phyloP scores from a whole-genome alignment of 2,113 vertebrate genomes.

The Sitta europaea region DNA sequence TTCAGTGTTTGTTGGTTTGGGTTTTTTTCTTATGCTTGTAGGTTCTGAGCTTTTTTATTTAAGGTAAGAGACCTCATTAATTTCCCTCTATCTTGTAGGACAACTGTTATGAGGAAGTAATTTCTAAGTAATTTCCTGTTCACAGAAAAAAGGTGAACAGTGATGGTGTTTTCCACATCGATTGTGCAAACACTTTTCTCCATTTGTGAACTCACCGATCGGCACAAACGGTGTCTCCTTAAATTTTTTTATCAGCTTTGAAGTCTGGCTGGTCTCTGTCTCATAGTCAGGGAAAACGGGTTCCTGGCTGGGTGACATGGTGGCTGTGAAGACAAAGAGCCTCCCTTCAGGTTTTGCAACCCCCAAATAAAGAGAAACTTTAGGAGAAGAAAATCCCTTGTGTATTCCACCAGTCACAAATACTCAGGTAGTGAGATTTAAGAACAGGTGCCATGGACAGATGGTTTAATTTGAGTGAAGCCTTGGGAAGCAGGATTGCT shows the following conservation, averaged over 20 bases:
- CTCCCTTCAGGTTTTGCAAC: not conserved
- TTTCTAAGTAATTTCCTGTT: not conserved
- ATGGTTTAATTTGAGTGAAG: not conserved
- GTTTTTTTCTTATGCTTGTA: not conserved
- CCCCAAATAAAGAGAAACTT: not conserved
- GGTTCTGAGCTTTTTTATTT: not conserved
- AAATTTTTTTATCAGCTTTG: conserved; percentile 29
- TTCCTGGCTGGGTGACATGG: conserved; percentile 23
- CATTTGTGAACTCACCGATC: not conserved
- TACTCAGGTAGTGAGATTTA: rapidly evolving
- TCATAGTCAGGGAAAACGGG: not conserved
- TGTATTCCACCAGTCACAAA: rapidly evolving
- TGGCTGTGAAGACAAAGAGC: not conserved
- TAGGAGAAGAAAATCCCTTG: not conserved
- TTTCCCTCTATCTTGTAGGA: not conserved
- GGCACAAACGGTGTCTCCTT: conserved; percentile 41
- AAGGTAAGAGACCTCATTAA: not conserved
- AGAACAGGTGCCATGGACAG: not conserved
- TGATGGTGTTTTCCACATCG: rapidly evolving
- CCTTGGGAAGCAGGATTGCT: not conserved
- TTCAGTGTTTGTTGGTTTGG: not conserved
- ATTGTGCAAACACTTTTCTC: not conserved
- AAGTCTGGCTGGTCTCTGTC: conserved; percentile 30
- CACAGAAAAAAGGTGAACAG: not conserved
- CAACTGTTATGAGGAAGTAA: not conserved